Percentiles rank a stretch among this genome's conserved stretches.
These are phyloP conservation scores for Anseranas semipalmata DNA, from an alignment of 2,113 vertebrate species.

Conservation along the genomic window DNA sequence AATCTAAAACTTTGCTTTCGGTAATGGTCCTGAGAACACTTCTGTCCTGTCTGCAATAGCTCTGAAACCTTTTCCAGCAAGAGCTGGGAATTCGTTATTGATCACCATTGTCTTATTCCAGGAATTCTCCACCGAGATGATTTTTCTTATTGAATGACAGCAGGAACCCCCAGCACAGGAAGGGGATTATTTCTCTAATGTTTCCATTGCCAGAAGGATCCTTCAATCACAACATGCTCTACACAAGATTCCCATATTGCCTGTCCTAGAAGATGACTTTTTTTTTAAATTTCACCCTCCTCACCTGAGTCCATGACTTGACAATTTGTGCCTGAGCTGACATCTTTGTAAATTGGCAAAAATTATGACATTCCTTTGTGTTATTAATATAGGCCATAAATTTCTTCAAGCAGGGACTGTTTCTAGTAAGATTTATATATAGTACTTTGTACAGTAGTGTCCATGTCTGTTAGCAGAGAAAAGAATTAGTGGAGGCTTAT, in stretches of 20 bases:
- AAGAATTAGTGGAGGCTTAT: background rate
- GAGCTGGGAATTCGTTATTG: background rate
- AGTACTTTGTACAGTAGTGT: background rate
- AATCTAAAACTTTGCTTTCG: background rate
- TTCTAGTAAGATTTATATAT: background rate
- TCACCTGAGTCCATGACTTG: background rate
- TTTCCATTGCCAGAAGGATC: background rate
- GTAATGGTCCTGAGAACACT: constrained; percentile 20
- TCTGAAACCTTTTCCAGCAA: constrained; percentile 20
- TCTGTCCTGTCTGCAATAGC: background rate
- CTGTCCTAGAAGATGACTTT: background rate
- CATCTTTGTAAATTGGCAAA: background rate
- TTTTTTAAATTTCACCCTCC: background rate
- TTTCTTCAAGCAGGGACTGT: background rate
- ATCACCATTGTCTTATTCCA: constrained; percentile 23
- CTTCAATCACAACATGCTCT: background rate
- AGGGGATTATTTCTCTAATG: background rate
- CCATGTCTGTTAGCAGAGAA: background rate
- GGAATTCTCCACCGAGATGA: constrained; percentile 11
- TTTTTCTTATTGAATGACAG: constrained; percentile 7
- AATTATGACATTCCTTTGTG: background rate
- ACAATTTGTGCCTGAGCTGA: background rate
- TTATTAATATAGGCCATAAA: background rate
- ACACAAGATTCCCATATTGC: background rate
- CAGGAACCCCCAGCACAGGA: background rate